phyloP scores from a whole-genome alignment of 2,113 vertebrate genomes.

The Bostrychus sinensis region DNA sequence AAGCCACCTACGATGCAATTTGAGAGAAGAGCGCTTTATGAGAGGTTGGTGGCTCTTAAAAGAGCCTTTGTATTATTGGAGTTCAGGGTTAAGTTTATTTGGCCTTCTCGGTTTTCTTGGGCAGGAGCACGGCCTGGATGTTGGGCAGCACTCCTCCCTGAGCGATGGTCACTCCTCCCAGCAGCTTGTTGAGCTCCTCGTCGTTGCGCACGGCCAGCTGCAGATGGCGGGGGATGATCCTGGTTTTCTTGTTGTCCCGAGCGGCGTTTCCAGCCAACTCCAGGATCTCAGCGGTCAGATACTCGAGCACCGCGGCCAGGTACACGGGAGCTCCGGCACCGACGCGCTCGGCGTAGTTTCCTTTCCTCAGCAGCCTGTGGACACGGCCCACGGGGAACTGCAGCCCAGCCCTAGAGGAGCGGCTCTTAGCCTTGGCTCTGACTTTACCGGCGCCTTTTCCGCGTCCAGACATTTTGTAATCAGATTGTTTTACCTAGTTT shows the following conservation, averaged over 20 bases:
- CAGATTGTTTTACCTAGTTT: neutral
- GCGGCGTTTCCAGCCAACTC: too few species aligned
- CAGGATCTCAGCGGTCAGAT: neutral
- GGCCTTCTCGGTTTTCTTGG: neutral
- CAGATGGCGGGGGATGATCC: neutral
- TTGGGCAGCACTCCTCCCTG: constrained; percentile 3
- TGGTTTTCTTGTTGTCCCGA: neutral
- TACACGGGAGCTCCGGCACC: too few species aligned
- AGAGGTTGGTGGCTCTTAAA: neutral
- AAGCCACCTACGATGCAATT: too few species aligned
- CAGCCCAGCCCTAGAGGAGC: too few species aligned
- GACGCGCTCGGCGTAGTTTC: too few species aligned
- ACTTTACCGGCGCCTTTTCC: too few species aligned
- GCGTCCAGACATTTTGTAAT: too few species aligned
- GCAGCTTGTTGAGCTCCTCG: too few species aligned
- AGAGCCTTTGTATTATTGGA: neutral
- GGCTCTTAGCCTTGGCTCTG: constrained; percentile 68
- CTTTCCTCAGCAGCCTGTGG: too few species aligned
- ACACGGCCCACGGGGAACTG: too few species aligned
- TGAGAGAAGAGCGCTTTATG: neutral
- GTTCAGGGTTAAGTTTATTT: neutral
- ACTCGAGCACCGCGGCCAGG: neutral
- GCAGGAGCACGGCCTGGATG: constrained; percentile 4
- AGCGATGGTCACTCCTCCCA: neutral
- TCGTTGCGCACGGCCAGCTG: neutral